Percentiles rank a stretch among this genome's conserved stretches.
Evolutionary conservation across 2,888 invertebrate genomes (phyloP).

Genomic region (Hydrotaea diabolus): DNA sequence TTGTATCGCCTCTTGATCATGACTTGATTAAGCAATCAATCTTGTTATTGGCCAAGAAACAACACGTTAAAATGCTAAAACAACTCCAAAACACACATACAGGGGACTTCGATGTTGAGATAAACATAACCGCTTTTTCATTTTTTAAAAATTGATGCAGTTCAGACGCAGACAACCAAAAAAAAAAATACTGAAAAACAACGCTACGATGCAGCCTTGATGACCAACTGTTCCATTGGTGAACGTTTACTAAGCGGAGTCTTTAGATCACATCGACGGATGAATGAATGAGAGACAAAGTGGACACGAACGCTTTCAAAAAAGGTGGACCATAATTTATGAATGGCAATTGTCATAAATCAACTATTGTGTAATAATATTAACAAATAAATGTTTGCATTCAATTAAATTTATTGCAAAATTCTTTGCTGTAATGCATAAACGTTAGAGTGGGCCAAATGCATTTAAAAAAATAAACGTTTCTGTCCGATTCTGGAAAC

Average conservation of each 20-base stretch:
- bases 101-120: not conserved
- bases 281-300: slow-evolving; percentile 27
- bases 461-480: too few relatives aligned
- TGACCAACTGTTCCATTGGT: slow-evolving; percentile 46
- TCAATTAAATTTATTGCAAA: slow-evolving; percentile 30
- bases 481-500: too few relatives aligned
- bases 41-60: slow-evolving; percentile 45
- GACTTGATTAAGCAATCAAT: slow-evolving; percentile 77
- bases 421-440: not conserved
- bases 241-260: slow-evolving; percentile 45
- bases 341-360: slow-evolving; percentile 43
- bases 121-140: slow-evolving; percentile 13
- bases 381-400: slow-evolving; percentile 17
- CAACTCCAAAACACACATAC: slow-evolving; percentile 33
- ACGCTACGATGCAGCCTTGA: slow-evolving; percentile 31
- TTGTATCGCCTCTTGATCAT: slow-evolving; percentile 72
- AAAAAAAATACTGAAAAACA: too few relatives aligned
- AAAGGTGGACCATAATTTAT: slow-evolving; percentile 41
- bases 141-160: slow-evolving; percentile 43
- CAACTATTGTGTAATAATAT: slow-evolving; percentile 30
- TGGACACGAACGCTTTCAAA: slow-evolving; percentile 20
- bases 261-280: not conserved
- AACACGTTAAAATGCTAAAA: slow-evolving; percentile 9
- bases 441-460: not conserved
- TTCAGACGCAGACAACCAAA: slow-evolving; percentile 12